Conservation (phyloP, 2,113 vertebrate species). For the Siniperca knerii region DNA sequence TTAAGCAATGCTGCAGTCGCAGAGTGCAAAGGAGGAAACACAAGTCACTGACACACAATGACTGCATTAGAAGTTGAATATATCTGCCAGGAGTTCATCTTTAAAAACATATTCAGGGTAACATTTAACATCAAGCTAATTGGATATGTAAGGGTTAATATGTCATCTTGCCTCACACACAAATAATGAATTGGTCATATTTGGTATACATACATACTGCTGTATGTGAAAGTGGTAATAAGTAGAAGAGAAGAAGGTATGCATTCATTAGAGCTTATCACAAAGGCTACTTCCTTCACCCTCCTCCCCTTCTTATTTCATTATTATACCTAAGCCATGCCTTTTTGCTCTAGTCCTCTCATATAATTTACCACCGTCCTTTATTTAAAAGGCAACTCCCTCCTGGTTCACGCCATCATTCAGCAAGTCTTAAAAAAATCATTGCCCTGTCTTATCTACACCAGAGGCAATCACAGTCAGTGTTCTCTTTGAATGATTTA, state of each 20-base stretch:
- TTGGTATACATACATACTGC: neutral
- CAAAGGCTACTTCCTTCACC: conserved; percentile 5
- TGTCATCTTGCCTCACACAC: neutral
- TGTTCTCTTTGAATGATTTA: conserved; percentile 57
- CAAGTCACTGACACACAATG: neutral
- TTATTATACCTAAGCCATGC: conserved; percentile 33
- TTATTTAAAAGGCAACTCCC: conserved; percentile 68
- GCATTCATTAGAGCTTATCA: conserved; percentile 15
- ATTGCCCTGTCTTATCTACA: conserved; percentile 57
- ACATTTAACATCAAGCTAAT: neutral
- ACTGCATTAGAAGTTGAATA: neutral
- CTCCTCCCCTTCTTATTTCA: conserved; percentile 26
- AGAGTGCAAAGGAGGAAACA: conserved; percentile 2
- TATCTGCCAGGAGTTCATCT: neutral
- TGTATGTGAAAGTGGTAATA: conserved; percentile 8
- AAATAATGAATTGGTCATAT: conserved; percentile 4
- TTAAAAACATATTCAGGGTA: neutral
- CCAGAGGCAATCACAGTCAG: conserved; percentile 61
- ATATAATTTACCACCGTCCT: conserved; percentile 59
- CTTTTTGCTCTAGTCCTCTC: conserved; percentile 53
- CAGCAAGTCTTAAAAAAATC: conserved; percentile 65
- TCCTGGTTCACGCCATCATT: conserved; percentile 64
- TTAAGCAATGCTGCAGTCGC: neutral
- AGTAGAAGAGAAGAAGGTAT: conserved; percentile 6
- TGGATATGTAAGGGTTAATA: neutral